Evolutionary conservation across 2,113 vertebrate species (phyloP), one percentile per base, ranked within the genome.

Genomic region (Xiphophorus couchianus): DNA sequence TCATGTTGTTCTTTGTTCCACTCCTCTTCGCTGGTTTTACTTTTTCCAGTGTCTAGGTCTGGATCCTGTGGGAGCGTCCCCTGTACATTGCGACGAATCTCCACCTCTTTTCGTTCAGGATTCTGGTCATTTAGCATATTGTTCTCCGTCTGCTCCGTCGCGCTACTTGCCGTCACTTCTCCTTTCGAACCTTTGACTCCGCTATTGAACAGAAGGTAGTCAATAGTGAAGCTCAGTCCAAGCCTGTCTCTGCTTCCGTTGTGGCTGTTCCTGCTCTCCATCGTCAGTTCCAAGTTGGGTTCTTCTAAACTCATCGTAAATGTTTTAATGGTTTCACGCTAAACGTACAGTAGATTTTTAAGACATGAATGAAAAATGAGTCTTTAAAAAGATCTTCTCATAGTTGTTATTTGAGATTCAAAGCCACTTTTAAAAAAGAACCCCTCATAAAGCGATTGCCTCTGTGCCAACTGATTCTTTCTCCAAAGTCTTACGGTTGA

Each of bases 151-250:
- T 69, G 82, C 60, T 83, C 88, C 7, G 80, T 62, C 12, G 64
- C 44, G 35, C 25, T 54, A 78, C 84, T 83, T 78, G 75, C 82
- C 80, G 75, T 63, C 37, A 79, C 62, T 69, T 89, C 85, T 71
- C 78, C 88, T 80, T 83, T 85, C 13, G 84, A 58, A 65, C 39
- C 69, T 84, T 89, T 89, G 77, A 84, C 88, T 76, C 88, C 90
- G 74, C 93, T 91, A 82, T 93, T 90, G 51, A 91, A 90, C 67
- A 96, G 90, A 64, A 96, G 93, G 51, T 82, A 94, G 80, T 96
- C 95, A 30, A 96, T 96, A 75, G 93, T 94, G 87, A 97, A 96
- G 80, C 94, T 92, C 29, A 94, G 89, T 66, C 95, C 94, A 3
- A 93, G 84, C 0, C 76, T 17, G 58, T 74, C 74, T 14, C 77